A percentile compares a stretch with the other conserved stretches of the same genome.
phyloP scores from a whole-genome alignment of 1,140 invertebrate species.

The Tetramorium simillimum region DNA sequence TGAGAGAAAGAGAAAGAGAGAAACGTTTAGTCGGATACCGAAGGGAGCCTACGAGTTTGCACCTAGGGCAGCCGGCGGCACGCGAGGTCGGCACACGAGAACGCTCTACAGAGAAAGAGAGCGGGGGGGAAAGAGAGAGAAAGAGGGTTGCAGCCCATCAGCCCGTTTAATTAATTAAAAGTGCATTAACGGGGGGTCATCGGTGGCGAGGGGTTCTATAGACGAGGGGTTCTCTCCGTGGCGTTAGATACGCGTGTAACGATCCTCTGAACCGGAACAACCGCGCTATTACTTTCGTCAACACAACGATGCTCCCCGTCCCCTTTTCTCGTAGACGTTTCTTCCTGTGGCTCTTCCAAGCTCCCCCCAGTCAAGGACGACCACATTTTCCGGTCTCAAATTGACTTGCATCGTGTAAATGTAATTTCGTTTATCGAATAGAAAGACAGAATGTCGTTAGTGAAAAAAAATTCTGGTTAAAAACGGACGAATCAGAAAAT shows the following conservation, averaged over 20 bases:
- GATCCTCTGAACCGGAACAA: slow-evolving; percentile 79
- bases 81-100: slow-evolving; percentile 81
- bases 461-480: no score
- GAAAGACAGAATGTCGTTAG: neutral
- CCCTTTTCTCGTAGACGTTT: slow-evolving; percentile 8
- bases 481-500: no score
- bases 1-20: slow-evolving; percentile 23
- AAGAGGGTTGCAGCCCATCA: slow-evolving; percentile 75
- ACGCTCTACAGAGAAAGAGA: slow-evolving; percentile 38
- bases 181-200: slow-evolving; percentile 82
- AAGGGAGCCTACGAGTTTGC: slow-evolving; percentile 79
- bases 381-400: neutral
- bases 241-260: slow-evolving; percentile 73
- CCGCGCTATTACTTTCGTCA: slow-evolving; percentile 80
- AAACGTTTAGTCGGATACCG: slow-evolving; percentile 51
- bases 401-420: neutral
- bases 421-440: neutral
- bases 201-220: slow-evolving; percentile 49
- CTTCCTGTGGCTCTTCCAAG: slow-evolving; percentile 20
- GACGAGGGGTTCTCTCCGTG: slow-evolving; percentile 55
- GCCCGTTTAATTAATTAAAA: slow-evolving; percentile 86
- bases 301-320: slow-evolving; percentile 56
- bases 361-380: neutral
- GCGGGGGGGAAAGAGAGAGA: slow-evolving; percentile 68
- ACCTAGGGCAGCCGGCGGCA: slow-evolving; percentile 81